phyloP scores from a whole-genome alignment of 2,797 vertebrate species.

The Sebastes cheni region DNA sequence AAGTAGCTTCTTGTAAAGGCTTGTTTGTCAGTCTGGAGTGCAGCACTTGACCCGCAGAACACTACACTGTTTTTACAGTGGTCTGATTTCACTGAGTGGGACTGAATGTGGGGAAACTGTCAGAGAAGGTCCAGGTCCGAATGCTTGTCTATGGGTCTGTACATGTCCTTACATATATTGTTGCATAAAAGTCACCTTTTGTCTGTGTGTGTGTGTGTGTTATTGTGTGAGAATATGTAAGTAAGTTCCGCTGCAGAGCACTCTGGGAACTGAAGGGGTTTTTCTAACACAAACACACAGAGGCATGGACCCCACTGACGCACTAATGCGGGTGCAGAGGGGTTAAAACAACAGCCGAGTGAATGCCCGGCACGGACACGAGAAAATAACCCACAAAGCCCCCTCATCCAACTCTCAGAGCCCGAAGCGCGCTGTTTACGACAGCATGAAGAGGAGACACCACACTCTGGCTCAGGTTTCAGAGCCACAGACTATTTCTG shows the following conservation, averaged over 20 bases:
- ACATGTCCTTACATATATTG: not conserved
- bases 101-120: not conserved
- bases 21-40: conserved; percentile 4
- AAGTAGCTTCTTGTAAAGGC: not conserved
- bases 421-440: conserved; percentile 39
- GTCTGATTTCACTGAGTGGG: conserved; percentile 20
- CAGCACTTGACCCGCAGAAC: conserved; percentile 17
- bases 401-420: conserved; percentile 1
- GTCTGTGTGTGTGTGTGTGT: not conserved
- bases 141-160: not conserved
- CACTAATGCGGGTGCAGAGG: conserved; percentile 55
- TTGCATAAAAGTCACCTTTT: conserved; percentile 13
- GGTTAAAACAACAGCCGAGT: conserved; percentile 71
- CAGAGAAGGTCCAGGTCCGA: not conserved
- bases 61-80: not conserved
- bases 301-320: conserved; percentile 26
- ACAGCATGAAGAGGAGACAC: conserved; percentile 32
- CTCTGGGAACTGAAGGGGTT: conserved; percentile 45
- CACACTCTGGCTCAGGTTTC: conserved; percentile 43
- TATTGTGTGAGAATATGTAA: conserved; percentile 18
- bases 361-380: conserved; percentile 34
- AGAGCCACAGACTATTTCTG: conserved; percentile 49
- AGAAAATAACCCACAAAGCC: conserved; percentile 57
- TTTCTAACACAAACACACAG: conserved; percentile 63
- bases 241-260: conserved; percentile 29